Evolutionary conservation across 2,888 invertebrate genomes (phyloP), one percentile per base, ranked within the genome.

Genomic region (Andrena hattorfiana): DNA sequence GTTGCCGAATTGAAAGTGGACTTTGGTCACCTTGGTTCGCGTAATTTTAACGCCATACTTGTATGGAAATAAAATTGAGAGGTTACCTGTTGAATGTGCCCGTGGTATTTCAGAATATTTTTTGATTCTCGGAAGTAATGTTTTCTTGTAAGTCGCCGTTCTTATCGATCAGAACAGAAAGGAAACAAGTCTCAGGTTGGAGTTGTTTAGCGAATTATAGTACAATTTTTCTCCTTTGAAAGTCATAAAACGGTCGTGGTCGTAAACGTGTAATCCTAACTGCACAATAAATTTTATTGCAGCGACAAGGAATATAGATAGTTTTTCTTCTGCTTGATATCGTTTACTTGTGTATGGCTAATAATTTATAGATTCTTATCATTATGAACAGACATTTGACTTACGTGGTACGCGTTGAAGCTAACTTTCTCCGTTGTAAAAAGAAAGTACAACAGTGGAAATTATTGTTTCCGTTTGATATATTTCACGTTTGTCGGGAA

Each of bases 241-340:
- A 56, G 23, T 16, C 28, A 51, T 56, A 8, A 23, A 54, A 6
- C 42, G 13, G 30, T 16, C 13, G 6, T 56, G 8, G 7, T 28
- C 6, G 20, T 68, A 26, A 79, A 54, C 23, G 10, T 60, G 48
- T 10, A 26, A n/a, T 8, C 7, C 6, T 26, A 7, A 3, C n/a
- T 63, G 56, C 7, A 10, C 8, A n/a, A 49, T 56, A 42, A 49
- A 63, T 49, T 51, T 68, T 72, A 81, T 81, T 42, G 6, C 5
- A 42, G 13, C 42, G 42, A 5, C 10, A 0, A 1, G 23, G 10
- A 23, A 23, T 68, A 54, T 77, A 6, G 20, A 26, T 26, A 32
- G n/a, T 48, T 71, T 1, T 32, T 68, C 23, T n/a, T 3, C 2
- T 42, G 8, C 8, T 62, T 42, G n/a, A 8, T 54, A 49, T 35